These are phyloP conservation scores for Falco cherrug DNA, from an alignment of 2,797 vertebrate species.

Conservation along the genomic window DNA sequence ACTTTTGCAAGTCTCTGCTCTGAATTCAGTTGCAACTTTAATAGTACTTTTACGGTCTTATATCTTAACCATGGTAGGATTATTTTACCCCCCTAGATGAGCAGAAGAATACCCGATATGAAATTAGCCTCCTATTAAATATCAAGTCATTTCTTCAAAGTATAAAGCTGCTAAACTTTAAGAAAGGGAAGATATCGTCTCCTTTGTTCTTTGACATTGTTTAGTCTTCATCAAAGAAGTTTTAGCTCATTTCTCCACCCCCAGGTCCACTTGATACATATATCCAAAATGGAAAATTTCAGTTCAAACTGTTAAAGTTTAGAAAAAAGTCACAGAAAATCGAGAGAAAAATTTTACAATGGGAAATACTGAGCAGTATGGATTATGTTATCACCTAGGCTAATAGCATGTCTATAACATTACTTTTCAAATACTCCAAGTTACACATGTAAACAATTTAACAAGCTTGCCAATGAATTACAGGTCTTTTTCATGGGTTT, in stretches of 20 bases:
- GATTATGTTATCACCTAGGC: background rate
- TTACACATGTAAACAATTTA: constrained; percentile 57
- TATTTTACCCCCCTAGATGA: background rate
- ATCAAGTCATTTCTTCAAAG: background rate
- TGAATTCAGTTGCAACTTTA: background rate
- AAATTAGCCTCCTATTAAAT: background rate
- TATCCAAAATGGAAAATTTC: background rate
- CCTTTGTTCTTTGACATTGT: background rate
- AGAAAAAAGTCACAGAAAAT: background rate
- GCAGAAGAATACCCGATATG: background rate
- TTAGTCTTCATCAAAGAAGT: background rate
- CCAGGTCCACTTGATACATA: background rate
- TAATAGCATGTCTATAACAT: background rate
- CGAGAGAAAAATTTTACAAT: background rate
- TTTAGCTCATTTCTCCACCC: background rate
- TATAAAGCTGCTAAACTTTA: background rate
- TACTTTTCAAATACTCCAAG: constrained; percentile 51
- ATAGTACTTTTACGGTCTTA: background rate
- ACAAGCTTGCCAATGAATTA: constrained; percentile 40
- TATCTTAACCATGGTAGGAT: background rate
- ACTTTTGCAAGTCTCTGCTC: background rate
- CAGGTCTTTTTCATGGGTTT: constrained; percentile 59
- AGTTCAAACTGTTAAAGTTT: background rate
- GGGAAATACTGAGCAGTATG: background rate
- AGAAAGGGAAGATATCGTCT: background rate